Conservation (phyloP, 2,888 invertebrate genomes). For the Sepiola atlantica region DNA sequence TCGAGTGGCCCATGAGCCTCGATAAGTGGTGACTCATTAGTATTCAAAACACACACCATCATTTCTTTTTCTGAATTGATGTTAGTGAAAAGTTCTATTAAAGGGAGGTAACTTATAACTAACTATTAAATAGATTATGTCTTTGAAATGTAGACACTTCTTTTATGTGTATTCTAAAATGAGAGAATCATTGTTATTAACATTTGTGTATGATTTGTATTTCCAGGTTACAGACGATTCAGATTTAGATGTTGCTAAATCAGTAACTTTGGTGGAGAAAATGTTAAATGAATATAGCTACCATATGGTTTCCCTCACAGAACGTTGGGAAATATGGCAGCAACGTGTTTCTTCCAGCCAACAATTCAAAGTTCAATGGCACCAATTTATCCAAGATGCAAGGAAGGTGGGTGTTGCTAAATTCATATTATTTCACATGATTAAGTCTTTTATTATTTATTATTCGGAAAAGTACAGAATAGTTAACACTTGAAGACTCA, state of each 20-base stretch:
- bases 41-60: too few relatives aligned
- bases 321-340: slow-evolving; percentile 84
- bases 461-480: not conserved
- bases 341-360: slow-evolving; percentile 79
- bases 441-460: not conserved
- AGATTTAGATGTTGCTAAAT: slow-evolving; percentile 67
- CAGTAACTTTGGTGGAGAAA: slow-evolving; percentile 70
- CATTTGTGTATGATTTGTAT: not conserved
- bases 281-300: slow-evolving; percentile 67
- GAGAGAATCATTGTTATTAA: not conserved
- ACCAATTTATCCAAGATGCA: slow-evolving; percentile 79
- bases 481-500: too few relatives aligned
- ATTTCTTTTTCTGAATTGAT: too few relatives aligned
- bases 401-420: slow-evolving; percentile 78
- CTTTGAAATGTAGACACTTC: not conserved
- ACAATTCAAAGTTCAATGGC: slow-evolving; percentile 77
- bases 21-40: too few relatives aligned
- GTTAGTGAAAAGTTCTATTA: too few relatives aligned
- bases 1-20: too few relatives aligned
- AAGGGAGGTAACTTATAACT: too few relatives aligned
- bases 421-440: not conserved
- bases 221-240: slow-evolving; percentile 70
- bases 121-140: too few relatives aligned
- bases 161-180: not conserved
- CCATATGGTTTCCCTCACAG: slow-evolving; percentile 77